Percentiles rank a stretch among this genome's conserved stretches.
These are phyloP conservation scores for Tetramorium bicarinatum DNA, from an alignment of 2,888 invertebrate genomes.

Conservation along the genomic window DNA sequence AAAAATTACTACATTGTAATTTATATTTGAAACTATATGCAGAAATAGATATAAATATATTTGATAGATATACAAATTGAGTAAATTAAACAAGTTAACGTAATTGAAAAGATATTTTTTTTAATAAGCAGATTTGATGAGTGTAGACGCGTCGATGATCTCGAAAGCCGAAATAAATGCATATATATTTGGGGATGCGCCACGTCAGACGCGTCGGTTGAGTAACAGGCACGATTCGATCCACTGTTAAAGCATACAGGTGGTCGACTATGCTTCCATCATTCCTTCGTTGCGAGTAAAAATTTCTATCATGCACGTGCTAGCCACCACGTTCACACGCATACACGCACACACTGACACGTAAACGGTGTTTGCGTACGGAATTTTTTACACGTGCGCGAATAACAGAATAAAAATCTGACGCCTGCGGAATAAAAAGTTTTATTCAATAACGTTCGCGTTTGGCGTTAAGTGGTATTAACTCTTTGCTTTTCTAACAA, in stretches of 20 bases:
- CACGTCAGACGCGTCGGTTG: conserved; percentile 77
- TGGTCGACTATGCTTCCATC: conserved; percentile 83
- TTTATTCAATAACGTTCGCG: conserved; percentile 55
- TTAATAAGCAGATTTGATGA: neutral
- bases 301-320: conserved; percentile 58
- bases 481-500: conserved; percentile 53
- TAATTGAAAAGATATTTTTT: neutral
- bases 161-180: conserved; percentile 80
- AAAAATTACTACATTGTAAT: conserved; percentile 1
- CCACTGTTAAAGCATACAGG: conserved; percentile 85
- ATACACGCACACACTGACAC: conserved; percentile 54
- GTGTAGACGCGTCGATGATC: conserved; percentile 44
- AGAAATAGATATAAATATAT: neutral
- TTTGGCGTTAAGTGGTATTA: conserved; percentile 57
- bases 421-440: conserved; percentile 56
- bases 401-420: conserved; percentile 59
- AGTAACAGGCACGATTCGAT: conserved; percentile 86
- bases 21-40: neutral
- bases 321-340: conserved; percentile 46
- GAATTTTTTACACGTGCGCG: conserved; percentile 58
- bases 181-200: conserved; percentile 49
- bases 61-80: neutral
- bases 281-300: conserved; percentile 57
- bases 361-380: conserved; percentile 55
- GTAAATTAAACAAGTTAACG: neutral